Percentiles rank a stretch among this genome's conserved stretches.
Evolutionary conservation across 2,797 vertebrate genomes (phyloP).

Genomic region (Falco naumanni): DNA sequence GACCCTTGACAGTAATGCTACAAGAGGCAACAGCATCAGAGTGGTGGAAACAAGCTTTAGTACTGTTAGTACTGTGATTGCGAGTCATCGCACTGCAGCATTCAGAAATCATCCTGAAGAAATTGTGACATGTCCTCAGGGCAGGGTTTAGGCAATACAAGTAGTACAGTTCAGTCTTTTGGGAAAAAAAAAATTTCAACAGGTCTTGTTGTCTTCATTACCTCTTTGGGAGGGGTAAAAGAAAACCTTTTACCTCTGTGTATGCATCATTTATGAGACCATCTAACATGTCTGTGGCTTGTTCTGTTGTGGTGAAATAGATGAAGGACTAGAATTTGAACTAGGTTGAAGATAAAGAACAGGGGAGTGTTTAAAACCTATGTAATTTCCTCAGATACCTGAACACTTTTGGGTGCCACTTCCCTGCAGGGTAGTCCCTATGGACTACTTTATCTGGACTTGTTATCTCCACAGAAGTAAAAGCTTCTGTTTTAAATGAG

Average conservation of each 20-base stretch:
- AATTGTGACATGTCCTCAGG: rapidly evolving
- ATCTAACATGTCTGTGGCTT: neutral
- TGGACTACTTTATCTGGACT: neutral
- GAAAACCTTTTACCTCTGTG: neutral
- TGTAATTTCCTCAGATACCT: neutral
- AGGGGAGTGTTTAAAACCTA: neutral
- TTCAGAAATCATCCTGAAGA: neutral
- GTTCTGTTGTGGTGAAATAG: neutral
- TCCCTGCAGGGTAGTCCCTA: neutral
- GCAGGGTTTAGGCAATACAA: neutral
- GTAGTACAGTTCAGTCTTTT: neutral
- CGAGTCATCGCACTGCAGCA: neutral
- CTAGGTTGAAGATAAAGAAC: neutral
- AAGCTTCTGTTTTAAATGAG: neutral
- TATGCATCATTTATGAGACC: neutral
- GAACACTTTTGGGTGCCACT: neutral
- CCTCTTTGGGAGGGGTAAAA: neutral
- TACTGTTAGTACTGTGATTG: too few species aligned
- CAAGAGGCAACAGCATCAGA: neutral
- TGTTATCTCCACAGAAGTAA: neutral
- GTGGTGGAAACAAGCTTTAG: neutral
- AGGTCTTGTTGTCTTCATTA: neutral
- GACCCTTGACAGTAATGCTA: neutral
- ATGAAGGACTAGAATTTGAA: neutral
- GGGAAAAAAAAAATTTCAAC: neutral